Evolutionary conservation across 2,888 invertebrate species (phyloP).

Genomic region (Leucania comma): DNA sequence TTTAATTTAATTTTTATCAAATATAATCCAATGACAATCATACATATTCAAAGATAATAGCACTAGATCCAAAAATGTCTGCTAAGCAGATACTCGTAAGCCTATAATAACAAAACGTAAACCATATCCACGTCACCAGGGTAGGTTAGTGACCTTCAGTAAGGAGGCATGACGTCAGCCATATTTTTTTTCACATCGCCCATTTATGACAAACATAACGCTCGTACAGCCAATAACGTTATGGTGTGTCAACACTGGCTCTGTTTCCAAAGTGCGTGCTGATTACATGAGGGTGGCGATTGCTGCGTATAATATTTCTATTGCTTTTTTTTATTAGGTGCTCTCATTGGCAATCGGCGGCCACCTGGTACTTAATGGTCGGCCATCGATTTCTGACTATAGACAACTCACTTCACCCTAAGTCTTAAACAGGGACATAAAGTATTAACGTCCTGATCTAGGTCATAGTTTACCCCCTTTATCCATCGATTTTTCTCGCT

Average conservation of each 20-base stretch:
- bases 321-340: not conserved
- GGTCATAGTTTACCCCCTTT: too few relatives aligned
- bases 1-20: too few relatives aligned
- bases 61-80: constrained; percentile 1
- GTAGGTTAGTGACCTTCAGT: constrained; percentile 40
- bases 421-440: too few relatives aligned
- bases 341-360: not conserved
- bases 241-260: constrained; percentile 52
- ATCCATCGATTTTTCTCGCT: too few relatives aligned
- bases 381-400: too few relatives aligned
- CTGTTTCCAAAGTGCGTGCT: constrained; percentile 45
- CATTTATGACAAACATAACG: constrained; percentile 51
- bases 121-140: constrained; percentile 4
- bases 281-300: constrained; percentile 31
- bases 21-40: too few relatives aligned
- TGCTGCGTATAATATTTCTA: not conserved
- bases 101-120: not conserved
- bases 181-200: constrained; percentile 46
- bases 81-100: not conserved
- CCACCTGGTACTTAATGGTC: too few relatives aligned
- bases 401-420: too few relatives aligned
- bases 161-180: constrained; percentile 53
- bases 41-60: not conserved
- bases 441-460: too few relatives aligned
- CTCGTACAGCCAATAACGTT: constrained; percentile 52